Evolutionary conservation across 1,140 invertebrate species (phyloP).

Genomic region (Dinoponera quadriceps): DNA sequence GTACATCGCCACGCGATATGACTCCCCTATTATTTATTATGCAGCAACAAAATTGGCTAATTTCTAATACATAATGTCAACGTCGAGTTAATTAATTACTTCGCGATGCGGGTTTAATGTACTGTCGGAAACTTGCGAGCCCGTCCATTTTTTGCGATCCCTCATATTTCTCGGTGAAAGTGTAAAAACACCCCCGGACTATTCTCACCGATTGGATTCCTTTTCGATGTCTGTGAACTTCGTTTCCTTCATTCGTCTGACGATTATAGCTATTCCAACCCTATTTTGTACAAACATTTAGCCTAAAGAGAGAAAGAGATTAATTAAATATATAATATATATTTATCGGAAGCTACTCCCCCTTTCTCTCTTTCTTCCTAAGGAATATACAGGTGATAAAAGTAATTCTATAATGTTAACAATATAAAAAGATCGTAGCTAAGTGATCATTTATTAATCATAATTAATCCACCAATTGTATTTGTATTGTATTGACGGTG

Average conservation of each 20-base stretch:
- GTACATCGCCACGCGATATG: slow-evolving; percentile 3
- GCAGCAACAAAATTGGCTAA: slow-evolving; percentile 39
- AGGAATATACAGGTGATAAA: not conserved
- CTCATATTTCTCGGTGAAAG: too few species aligned
- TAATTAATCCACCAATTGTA: slow-evolving; percentile 34
- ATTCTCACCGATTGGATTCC: not conserved
- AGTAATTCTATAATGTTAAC: not conserved
- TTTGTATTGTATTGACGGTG: not conserved
- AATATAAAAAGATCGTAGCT: not conserved
- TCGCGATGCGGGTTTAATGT: not conserved
- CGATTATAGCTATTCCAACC: too few species aligned
- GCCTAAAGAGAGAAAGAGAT: too few species aligned
- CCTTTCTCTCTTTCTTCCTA: too few species aligned
- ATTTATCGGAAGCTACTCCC: too few species aligned
- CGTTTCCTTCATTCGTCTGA: not conserved
- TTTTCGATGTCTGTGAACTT: not conserved
- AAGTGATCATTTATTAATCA: not conserved
- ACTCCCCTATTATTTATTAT: slow-evolving; percentile 46
- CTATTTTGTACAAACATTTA: too few species aligned
- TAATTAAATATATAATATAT: too few species aligned
- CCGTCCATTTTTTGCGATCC: not conserved
- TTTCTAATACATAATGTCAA: slow-evolving; percentile 39
- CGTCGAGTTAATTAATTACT: slow-evolving; percentile 46
- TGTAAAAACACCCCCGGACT: too few species aligned
- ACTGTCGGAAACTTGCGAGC: not conserved